phyloP scores from a whole-genome alignment of 2,888 invertebrate genomes.

The Leuctra nigra region DNA sequence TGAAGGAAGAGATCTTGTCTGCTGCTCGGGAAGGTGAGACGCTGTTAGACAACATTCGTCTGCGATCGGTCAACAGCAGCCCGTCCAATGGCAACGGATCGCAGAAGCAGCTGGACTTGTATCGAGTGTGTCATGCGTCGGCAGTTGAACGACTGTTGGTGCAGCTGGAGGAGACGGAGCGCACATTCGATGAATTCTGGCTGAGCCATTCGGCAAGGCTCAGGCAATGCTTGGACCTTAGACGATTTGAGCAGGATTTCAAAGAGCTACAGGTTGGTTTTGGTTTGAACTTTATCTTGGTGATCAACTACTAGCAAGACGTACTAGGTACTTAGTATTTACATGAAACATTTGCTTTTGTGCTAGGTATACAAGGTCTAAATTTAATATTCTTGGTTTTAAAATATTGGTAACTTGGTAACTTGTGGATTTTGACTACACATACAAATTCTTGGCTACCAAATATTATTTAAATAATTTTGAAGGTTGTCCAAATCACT shows the following conservation, averaged over 20 bases:
- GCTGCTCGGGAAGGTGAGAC: slow-evolving; percentile 87
- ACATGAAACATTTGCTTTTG: no score
- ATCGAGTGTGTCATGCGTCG: slow-evolving; percentile 56
- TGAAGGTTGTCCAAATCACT: no score
- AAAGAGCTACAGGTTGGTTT: slow-evolving; percentile 74
- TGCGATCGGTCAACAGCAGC: slow-evolving; percentile 20
- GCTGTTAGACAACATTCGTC: slow-evolving; percentile 54
- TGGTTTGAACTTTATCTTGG: neutral
- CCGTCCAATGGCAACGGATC: slow-evolving; percentile 22
- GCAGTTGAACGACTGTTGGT: slow-evolving; percentile 87
- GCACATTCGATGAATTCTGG: slow-evolving; percentile 93
- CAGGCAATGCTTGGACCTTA: slow-evolving; percentile 81
- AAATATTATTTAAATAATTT: no score
- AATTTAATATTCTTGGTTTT: no score
- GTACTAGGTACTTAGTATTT: no score
- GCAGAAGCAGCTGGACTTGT: slow-evolving; percentile 32
- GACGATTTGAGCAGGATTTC: slow-evolving; percentile 93
- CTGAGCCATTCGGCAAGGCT: slow-evolving; percentile 82
- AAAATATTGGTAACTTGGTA: no score
- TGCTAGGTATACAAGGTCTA: no score
- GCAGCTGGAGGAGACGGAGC: slow-evolving; percentile 90
- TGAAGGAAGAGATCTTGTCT: slow-evolving; percentile 78
- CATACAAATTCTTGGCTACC: no score
- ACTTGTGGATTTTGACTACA: no score
- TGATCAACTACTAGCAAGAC: no score